These are phyloP conservation scores for Dermatophagoides farinae DNA, from an alignment of 1,140 invertebrate species.

Conservation along the genomic window DNA sequence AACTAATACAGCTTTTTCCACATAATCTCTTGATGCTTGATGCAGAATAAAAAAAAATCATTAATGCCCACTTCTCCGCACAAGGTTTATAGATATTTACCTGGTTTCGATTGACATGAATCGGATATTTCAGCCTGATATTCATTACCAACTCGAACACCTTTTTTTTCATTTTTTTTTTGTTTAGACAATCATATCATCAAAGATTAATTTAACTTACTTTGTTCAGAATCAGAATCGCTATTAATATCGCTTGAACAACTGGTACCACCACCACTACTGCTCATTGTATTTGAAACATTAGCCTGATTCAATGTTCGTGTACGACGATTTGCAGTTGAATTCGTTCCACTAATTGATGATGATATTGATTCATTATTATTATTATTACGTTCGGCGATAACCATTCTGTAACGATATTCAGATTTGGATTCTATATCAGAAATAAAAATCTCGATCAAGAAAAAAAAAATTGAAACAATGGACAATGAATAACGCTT, in stretches of 20 bases:
- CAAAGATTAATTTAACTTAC: background rate
- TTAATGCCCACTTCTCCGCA: too few species aligned
- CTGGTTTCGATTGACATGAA: conserved; percentile 24
- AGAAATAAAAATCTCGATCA: too few species aligned
- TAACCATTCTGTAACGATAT: background rate
- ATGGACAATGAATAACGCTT: too few species aligned
- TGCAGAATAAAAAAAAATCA: background rate
- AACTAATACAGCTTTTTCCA: background rate
- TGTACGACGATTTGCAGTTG: background rate
- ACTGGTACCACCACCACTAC: background rate
- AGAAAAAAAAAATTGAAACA: too few species aligned
- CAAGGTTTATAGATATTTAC: background rate
- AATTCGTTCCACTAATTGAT: background rate
- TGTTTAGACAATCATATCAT: too few species aligned
- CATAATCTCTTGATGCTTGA: background rate
- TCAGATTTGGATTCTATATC: too few species aligned
- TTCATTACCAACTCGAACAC: conserved; percentile 78
- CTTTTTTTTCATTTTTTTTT: too few species aligned
- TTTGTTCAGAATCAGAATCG: conserved; percentile 3
- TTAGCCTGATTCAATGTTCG: background rate
- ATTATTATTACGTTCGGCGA: background rate
- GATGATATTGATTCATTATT: background rate
- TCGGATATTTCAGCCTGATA: conserved; percentile 78
- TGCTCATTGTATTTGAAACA: background rate
- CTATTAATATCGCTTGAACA: conserved; percentile 2